Evolutionary conservation across 2,113 vertebrate genomes (phyloP).

Genomic region (Elephas maximus): DNA sequence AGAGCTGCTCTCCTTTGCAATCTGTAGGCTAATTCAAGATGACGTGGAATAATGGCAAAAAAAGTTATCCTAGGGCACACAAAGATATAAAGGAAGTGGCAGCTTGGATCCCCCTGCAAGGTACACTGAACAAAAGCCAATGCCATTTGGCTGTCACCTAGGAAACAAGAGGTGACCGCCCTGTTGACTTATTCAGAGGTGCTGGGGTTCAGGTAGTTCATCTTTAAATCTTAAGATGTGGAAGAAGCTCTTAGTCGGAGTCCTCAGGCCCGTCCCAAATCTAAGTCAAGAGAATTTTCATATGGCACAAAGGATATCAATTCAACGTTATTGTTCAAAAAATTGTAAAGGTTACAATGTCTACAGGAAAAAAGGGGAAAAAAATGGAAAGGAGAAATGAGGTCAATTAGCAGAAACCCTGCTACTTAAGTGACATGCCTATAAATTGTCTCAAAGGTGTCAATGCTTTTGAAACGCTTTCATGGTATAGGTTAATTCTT

Average conservation of each 20-base stretch:
- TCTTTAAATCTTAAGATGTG: background rate
- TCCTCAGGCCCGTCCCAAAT: background rate
- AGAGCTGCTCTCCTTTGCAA: background rate
- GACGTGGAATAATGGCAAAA: background rate
- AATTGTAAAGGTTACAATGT: conserved; percentile 22
- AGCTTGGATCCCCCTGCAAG: conserved; percentile 24
- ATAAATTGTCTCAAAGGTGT: conserved; percentile 59
- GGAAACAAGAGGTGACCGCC: background rate
- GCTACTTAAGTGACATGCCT: conserved; percentile 2
- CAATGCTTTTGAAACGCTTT: conserved; percentile 20
- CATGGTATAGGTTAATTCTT: conserved; percentile 40
- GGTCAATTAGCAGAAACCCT: conserved; percentile 42
- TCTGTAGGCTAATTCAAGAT: background rate
- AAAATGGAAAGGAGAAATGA: conserved; percentile 33
- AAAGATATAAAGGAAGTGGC: conserved; percentile 55
- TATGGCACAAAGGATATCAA: background rate
- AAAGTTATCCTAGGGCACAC: background rate
- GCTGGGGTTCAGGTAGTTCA: background rate
- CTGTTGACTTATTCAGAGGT: background rate
- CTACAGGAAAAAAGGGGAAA: background rate
- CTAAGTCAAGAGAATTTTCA: background rate
- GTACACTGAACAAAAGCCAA: background rate
- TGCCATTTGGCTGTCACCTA: background rate
- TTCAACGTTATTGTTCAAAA: conserved; percentile 9
- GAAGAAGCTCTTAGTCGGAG: background rate